These are phyloP conservation scores for Teleogryllus oceanicus DNA, from an alignment of 2,888 invertebrate genomes.

Conservation along the genomic window DNA sequence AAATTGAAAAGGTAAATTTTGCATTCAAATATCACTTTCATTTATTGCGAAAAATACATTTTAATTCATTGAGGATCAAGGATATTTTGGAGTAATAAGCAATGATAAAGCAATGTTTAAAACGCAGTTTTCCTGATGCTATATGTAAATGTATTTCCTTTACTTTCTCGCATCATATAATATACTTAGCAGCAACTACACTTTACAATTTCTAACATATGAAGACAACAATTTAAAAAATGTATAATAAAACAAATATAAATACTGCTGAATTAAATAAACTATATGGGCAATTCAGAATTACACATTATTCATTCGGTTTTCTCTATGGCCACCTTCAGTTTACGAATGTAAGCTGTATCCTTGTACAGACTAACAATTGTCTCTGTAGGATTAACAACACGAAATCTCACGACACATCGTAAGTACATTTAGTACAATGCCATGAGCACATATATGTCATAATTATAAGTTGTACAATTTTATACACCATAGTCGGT, in stretches of 20 bases:
- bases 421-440: neutral
- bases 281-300: neutral
- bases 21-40: no score
- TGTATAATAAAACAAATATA: neutral
- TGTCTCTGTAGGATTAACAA: neutral
- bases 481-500: neutral
- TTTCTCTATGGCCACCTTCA: neutral
- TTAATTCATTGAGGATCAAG: no score
- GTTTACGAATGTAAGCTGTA: neutral
- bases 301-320: neutral
- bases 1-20: no score
- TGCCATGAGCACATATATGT: neutral
- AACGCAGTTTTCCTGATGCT: neutral
- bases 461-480: neutral
- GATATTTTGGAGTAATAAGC: no score
- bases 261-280: neutral
- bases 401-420: neutral
- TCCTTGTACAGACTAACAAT: neutral
- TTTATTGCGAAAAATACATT: no score
- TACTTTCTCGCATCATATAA: neutral
- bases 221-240: neutral
- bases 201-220: constrained; percentile 2
- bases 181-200: neutral
- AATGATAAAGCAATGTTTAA: no score
- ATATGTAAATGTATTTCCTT: neutral